phyloP scores from a whole-genome alignment of 2,797 vertebrate species.

The Parotocinclus haroldoi region DNA sequence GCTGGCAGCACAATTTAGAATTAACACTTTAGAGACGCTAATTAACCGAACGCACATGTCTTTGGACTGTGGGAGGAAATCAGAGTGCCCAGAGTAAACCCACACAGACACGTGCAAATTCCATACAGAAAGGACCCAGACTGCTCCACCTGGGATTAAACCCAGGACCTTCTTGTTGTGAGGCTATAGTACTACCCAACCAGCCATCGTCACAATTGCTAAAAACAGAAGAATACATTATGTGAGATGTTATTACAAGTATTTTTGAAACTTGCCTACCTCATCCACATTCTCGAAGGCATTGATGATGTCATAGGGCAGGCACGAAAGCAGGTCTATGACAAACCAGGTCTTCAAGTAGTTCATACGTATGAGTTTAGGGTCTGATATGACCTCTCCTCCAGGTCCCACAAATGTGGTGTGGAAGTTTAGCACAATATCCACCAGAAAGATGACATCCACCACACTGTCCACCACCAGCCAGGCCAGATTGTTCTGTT shows the following conservation, averaged over 20 bases:
- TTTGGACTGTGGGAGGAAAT: no score
- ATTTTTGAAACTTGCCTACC: slow-evolving; percentile 62
- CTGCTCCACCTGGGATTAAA: no score
- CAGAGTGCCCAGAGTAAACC: no score
- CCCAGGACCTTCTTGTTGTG: no score
- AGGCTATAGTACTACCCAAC: no score
- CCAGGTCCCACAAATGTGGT: slow-evolving; percentile 94
- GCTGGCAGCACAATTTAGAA: no score
- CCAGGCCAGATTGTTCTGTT: slow-evolving; percentile 94
- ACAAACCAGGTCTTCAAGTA: slow-evolving; percentile 99
- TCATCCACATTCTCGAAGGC: slow-evolving; percentile 95
- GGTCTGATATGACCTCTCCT: slow-evolving; percentile 95
- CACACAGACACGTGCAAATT: no score
- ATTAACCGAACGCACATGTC: no score
- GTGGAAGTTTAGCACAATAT: slow-evolving; percentile 98
- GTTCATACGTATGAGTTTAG: slow-evolving; percentile 95
- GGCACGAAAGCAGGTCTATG: slow-evolving; percentile 95
- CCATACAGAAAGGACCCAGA: no score
- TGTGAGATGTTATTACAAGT: not conserved
- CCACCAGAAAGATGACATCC: slow-evolving; percentile 92
- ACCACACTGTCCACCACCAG: slow-evolving; percentile 93
- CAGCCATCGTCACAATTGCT: no score
- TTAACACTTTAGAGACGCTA: no score
- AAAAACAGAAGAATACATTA: no score
- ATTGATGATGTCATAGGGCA: slow-evolving; percentile 98